Conservation (phyloP, 1,140 invertebrate species). For the Heliconius hewitsoni region DNA sequence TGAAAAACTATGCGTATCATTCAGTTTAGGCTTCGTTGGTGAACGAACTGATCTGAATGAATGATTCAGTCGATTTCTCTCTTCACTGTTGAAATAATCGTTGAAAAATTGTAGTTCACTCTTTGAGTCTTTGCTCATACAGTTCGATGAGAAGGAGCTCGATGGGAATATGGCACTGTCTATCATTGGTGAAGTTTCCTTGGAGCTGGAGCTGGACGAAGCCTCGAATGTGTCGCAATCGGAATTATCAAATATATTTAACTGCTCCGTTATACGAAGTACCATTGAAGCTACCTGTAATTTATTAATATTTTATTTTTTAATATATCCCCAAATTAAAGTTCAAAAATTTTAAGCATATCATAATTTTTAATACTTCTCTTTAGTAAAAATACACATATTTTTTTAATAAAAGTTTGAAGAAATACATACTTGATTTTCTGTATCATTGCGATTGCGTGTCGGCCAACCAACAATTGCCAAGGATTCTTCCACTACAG, state of each 20-base stretch:
- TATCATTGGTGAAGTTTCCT: slow-evolving; percentile 62
- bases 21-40: slow-evolving; percentile 47
- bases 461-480: slow-evolving; percentile 88
- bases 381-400: too few relatives aligned
- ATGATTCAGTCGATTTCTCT: slow-evolving; percentile 57
- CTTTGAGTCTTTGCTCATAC: slow-evolving; percentile 37
- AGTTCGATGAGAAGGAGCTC: slow-evolving; percentile 48
- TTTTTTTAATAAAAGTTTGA: background rate
- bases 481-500: slow-evolving; percentile 91
- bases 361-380: too few relatives aligned
- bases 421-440: slow-evolving; percentile 52
- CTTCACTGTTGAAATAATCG: slow-evolving; percentile 69
- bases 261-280: slow-evolving; percentile 88
- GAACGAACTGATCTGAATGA: slow-evolving; percentile 66
- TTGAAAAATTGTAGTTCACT: slow-evolving; percentile 66
- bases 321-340: background rate
- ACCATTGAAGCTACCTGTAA: slow-evolving; percentile 86
- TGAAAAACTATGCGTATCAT: slow-evolving; percentile 50
- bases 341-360: too few relatives aligned
- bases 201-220: slow-evolving; percentile 80
- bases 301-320: background rate
- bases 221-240: slow-evolving; percentile 87
- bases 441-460: slow-evolving; percentile 48
- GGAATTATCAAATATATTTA: slow-evolving; percentile 86
- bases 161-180: slow-evolving; percentile 56